phyloP scores from a whole-genome alignment of 2,888 invertebrate species.

The Cerastis rubricosa region DNA sequence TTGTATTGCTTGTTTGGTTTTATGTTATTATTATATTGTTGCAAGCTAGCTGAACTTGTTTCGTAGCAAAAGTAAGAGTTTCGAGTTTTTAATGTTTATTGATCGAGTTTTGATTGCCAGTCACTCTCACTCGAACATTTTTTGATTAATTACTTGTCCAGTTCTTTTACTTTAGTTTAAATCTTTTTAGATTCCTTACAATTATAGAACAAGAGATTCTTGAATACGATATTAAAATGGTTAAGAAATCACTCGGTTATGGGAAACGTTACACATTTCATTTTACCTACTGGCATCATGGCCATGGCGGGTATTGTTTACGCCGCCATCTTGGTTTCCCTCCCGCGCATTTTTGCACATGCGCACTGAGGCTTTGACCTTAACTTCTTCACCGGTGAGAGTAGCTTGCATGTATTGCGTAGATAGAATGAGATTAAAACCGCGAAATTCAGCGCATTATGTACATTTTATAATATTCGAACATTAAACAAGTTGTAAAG shows the following conservation, averaged over 20 bases:
- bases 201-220: not conserved
- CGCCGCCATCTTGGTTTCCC: constrained; percentile 63
- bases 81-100: constrained; percentile 19
- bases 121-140: not conserved
- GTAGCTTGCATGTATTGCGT: constrained; percentile 53
- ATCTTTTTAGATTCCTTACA: not conserved
- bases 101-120: not conserved
- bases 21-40: too few species aligned
- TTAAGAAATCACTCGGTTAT: not conserved
- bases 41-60: not conserved
- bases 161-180: not conserved
- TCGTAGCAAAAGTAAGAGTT: constrained; percentile 4
- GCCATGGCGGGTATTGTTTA: constrained; percentile 70
- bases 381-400: constrained; percentile 49
- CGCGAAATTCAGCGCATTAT: constrained; percentile 59
- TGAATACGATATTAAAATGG: too few species aligned
- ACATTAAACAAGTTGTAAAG: not conserved
- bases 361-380: constrained; percentile 71
- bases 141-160: not conserved
- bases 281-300: constrained; percentile 6
- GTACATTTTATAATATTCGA: constrained; percentile 49
- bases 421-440: constrained; percentile 46
- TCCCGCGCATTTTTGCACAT: constrained; percentile 79
- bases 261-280: constrained; percentile 6
- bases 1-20: too few species aligned